Conservation (phyloP, 2,113 vertebrate species). For the Bungarus multicinctus region DNA sequence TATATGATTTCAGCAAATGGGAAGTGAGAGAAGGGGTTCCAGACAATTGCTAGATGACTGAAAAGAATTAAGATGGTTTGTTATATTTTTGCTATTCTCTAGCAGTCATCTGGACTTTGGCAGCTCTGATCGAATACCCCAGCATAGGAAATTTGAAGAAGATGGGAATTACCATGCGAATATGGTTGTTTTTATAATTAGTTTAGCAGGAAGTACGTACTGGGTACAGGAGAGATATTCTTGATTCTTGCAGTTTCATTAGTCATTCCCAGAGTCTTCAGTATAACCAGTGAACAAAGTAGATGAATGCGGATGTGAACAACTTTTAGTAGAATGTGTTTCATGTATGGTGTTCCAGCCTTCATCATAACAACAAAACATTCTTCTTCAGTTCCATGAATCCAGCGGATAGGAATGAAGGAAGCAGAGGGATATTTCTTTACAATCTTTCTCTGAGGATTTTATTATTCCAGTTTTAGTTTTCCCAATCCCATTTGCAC, state of each 20-base stretch:
- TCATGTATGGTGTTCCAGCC: constrained; percentile 56
- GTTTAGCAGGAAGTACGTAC: neutral
- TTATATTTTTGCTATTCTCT: neutral
- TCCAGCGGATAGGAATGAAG: constrained; percentile 32
- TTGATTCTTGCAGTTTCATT: neutral
- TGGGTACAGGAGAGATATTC: neutral
- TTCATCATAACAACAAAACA: constrained; percentile 46
- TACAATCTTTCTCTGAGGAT: constrained; percentile 44
- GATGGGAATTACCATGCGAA: neutral
- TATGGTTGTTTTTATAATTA: neutral
- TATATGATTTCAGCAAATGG: neutral
- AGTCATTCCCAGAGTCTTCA: neutral
- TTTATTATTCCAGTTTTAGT: constrained; percentile 55
- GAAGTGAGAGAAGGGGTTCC: neutral
- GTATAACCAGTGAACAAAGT: neutral
- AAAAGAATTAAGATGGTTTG: neutral
- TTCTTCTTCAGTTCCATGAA: constrained; percentile 45
- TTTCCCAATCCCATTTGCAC: constrained; percentile 28
- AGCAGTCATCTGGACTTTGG: neutral
- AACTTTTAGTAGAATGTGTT: constrained; percentile 56
- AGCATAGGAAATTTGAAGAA: neutral
- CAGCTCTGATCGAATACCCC: neutral
- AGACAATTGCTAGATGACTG: neutral
- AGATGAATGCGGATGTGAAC: neutral
- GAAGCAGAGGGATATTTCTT: constrained; percentile 23